phyloP scores from a whole-genome alignment of 2,113 vertebrate genomes.

The Sitta europaea region DNA sequence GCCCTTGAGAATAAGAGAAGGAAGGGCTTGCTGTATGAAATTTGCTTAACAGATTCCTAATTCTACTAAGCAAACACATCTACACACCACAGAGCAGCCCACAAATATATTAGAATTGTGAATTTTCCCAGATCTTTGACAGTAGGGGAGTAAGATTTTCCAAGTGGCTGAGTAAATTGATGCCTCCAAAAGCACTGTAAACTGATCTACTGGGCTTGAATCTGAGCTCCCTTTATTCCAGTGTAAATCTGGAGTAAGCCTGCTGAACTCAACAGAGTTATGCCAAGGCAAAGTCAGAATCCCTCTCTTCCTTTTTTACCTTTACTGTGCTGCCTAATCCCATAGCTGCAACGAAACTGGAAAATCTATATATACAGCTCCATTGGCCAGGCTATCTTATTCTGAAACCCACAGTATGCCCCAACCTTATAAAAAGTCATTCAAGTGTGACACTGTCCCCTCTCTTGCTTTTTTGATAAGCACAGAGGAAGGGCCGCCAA shows the following conservation, averaged over 20 bases:
- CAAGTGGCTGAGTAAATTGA: conserved; percentile 27
- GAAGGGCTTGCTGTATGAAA: not conserved
- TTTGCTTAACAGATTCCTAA: conserved; percentile 13
- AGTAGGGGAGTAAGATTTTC: conserved; percentile 19
- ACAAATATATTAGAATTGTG: conserved; percentile 4
- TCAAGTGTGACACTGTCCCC: conserved; percentile 4
- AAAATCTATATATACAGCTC: conserved; percentile 26
- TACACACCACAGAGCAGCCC: not conserved
- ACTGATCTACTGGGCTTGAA: not conserved
- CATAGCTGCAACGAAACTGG: not conserved
- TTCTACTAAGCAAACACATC: conserved; percentile 30
- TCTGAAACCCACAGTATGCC: conserved; percentile 22
- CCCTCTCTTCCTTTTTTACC: not conserved
- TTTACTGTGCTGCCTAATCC: not conserved
- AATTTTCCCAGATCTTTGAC: not conserved
- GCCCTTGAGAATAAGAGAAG: not conserved
- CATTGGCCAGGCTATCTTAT: conserved; percentile 12
- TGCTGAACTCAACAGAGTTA: not conserved
- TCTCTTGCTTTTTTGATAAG: conserved; percentile 33
- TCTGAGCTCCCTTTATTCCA: not conserved
- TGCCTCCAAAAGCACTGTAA: not conserved
- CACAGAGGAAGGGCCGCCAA: not conserved
- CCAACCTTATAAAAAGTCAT: conserved; percentile 41
- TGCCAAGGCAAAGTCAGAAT: not conserved
- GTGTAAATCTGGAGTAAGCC: not conserved